Evolutionary conservation across 2,113 vertebrate species (phyloP), one percentile per base, ranked within the genome.

Genomic region (Polypterus senegalus): DNA sequence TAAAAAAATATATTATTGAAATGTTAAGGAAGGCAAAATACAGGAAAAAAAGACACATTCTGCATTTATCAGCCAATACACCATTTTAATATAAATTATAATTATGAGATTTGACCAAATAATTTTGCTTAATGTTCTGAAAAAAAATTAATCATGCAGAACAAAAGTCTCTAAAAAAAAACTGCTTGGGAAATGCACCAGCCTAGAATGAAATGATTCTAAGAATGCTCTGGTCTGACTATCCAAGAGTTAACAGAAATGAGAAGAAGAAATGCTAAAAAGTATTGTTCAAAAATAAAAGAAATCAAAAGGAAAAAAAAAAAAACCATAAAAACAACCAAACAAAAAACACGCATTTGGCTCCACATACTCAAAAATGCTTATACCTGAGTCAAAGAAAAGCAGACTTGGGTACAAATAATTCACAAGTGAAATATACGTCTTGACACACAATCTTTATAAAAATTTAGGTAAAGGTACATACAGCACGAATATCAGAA

Each of bases 361-460:
- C 74, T 84, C 76, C 77, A 85, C 77, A 82, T 77, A 81, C 72
- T 72, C 70, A 69, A 71, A 63, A 57, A 67, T 62, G 63, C 66
- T 27, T 27, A 74, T 61, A 46, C 47, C 62, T 57, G 54, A 63
- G 47, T 63, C 4, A 43, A 57, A 57, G 44, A 3, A 57, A 48
- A 3, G 44, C 44, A 57, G 54, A 66, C 54, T 74, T 76, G 69
- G 75, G 81, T 71, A 77, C 81, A 89, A 89, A 88, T 84, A 83
- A 88, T 85, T 85, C 83, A 86, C 82, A 80, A 80, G 64, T 85
- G 81, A 70, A 73, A 81, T 65, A 77, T 77, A 83, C 81, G 85
- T 78, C 79, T 83, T 83, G 84, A 85, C 86, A 56, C 83, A 83
- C 78, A 79, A 80, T 87, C 84, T 90, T 89, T 90, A 93, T 91